Evolutionary conservation across 2,113 vertebrate genomes (phyloP).

Genomic region (Calyptommatus sinebrachiatus): DNA sequence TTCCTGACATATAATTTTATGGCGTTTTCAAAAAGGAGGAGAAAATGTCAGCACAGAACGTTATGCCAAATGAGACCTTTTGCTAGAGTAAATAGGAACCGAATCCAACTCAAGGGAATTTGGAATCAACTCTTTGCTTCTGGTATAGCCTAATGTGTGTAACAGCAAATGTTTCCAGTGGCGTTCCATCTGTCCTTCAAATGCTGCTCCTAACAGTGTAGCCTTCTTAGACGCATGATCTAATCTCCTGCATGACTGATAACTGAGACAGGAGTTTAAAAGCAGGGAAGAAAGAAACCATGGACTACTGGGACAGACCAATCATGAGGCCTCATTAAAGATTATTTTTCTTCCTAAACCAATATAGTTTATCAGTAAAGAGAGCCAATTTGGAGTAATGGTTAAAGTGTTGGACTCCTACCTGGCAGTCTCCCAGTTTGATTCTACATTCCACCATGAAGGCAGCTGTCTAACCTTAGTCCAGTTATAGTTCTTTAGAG

Average conservation of each 20-base stretch:
- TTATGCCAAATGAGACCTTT: not conserved
- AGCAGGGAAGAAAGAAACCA: not conserved
- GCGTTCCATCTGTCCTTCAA: not conserved
- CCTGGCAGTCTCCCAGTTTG: no score
- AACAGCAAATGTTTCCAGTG: not conserved
- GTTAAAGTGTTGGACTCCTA: no score
- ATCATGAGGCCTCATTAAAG: no score
- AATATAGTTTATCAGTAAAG: no score
- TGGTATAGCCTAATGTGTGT: not conserved
- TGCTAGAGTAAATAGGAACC: not conserved
- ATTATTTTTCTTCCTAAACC: no score
- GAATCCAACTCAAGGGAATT: not conserved
- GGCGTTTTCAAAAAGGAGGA: not conserved
- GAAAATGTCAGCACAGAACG: not conserved
- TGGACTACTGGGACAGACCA: not conserved
- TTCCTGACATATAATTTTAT: not conserved
- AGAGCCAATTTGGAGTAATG: no score
- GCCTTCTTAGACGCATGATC: not conserved
- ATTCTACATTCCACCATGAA: no score
- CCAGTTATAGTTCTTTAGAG: no score
- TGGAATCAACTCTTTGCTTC: not conserved
- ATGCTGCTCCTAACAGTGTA: conserved; percentile 1
- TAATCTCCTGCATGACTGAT: not conserved
- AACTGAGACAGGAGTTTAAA: conserved; percentile 6
- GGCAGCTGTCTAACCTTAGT: no score